Conservation (phyloP, 2,888 invertebrate genomes). For the Mayetiola destructor region DNA sequence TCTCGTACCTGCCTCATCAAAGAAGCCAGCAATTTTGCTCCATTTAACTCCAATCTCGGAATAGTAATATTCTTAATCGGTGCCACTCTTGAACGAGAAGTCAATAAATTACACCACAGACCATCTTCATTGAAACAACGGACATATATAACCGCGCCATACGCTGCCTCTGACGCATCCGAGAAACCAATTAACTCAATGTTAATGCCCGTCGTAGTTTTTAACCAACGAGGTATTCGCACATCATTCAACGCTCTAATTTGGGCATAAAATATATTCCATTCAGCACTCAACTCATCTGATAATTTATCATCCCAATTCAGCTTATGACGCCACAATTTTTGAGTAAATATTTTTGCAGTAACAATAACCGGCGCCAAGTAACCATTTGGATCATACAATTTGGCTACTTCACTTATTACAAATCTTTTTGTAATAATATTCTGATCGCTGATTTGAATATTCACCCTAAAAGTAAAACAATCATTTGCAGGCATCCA, state of each 20-base stretch:
- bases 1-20: neutral
- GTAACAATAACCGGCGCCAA: constrained; percentile 17
- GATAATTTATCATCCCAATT: constrained; percentile 18
- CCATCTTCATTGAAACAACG: neutral
- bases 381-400: constrained; percentile 19
- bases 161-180: constrained; percentile 16
- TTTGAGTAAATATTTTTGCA: constrained; percentile 18
- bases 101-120: constrained; percentile 11
- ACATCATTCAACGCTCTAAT: constrained; percentile 14
- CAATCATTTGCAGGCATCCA: constrained; percentile 8
- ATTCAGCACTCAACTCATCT: constrained; percentile 6
- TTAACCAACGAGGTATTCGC: neutral
- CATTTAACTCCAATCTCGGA: constrained; percentile 22
- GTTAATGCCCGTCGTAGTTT: neutral
- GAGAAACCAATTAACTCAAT: constrained; percentile 17
- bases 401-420: constrained; percentile 15
- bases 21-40: neutral
- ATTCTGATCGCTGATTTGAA: neutral
- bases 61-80: constrained; percentile 19
- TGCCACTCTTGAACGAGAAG: constrained; percentile 17
- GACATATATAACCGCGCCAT: constrained; percentile 15
- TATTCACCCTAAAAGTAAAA: neutral
- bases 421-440: constrained; percentile 13
- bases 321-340: constrained; percentile 16
- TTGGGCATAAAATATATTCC: constrained; percentile 14